Percentiles rank a stretch among this genome's conserved stretches.
Conservation (phyloP, 2,888 invertebrate species). For the Brenthis ino region DNA sequence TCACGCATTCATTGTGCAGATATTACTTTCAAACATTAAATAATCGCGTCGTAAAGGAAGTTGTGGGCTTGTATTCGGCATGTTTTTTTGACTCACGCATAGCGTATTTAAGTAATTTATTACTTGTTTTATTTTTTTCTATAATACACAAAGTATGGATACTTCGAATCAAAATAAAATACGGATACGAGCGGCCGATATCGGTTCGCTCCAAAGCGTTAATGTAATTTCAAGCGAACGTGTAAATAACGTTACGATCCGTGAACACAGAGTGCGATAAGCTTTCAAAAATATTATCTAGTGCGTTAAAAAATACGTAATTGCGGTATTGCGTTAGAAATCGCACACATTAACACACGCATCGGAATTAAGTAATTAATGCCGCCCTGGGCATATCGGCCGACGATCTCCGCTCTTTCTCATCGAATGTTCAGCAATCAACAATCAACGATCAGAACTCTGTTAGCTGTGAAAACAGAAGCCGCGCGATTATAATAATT, state of each 20-base stretch:
- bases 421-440: constrained; percentile 64
- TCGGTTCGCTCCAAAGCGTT: constrained; percentile 33
- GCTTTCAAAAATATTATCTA: constrained; percentile 73
- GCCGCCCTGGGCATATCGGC: constrained; percentile 62
- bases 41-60: constrained; percentile 71
- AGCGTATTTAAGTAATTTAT: constrained; percentile 37
- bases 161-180: constrained; percentile 19
- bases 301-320: constrained; percentile 67
- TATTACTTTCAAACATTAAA: constrained; percentile 50
- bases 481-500: constrained; percentile 60
- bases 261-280: constrained; percentile 67
- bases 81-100: constrained; percentile 60
- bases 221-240: constrained; percentile 49
- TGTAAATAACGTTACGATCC: constrained; percentile 67
- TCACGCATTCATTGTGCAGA: constrained; percentile 57
- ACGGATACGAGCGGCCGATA: constrained; percentile 24
- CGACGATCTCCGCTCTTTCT: constrained; percentile 70
- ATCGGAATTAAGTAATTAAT: constrained; percentile 79
- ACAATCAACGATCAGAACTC: constrained; percentile 59
- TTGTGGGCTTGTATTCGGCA: constrained; percentile 66
- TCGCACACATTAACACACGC: constrained; percentile 73
- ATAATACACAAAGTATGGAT: constrained; percentile 12
- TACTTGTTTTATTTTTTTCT: constrained; percentile 24
- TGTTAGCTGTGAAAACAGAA: constrained; percentile 64
- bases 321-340: constrained; percentile 74